Base-by-base conservation (phyloP, 2,797 vertebrate species). In the Heterohyrax brucei region DNA sequence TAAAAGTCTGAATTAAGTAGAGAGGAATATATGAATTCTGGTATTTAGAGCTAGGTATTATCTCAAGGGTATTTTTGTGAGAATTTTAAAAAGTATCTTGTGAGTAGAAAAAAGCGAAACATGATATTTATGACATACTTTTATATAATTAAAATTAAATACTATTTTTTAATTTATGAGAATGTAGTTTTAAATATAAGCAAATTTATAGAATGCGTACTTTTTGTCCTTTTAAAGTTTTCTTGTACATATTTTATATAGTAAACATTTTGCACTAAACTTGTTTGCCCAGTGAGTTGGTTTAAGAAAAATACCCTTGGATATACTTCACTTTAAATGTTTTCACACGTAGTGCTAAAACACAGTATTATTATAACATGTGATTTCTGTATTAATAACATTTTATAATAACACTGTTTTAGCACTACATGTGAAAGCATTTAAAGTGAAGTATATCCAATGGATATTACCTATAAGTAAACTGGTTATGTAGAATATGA, bases 71-170 rank as follows among this genome's bases (percentile, higher is more conserved):
- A 48, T 46, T 96, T 96, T 77, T 73, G 7, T 89, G 30, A 73
- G 28, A 33, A 81, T 95, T 88, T 81, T 56, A 33, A 96, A 95
- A 92, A 80, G 21, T 79, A 62, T 87, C n/a, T 48, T 86, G 64
- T 72, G 33, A 59, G 21, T 78, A 7, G 84, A 75, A 91, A 82
- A 92, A 96, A 53, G 6, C 82, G 66, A 80, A 81, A 89, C 90
- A 0, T 87, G 89, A 68, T 86, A 89, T 92, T 90, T 95, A 72
- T 24, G 94, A 59, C 9, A 7, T 73, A 12, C 70, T 96, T 77
- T 91, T 39, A 50, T 90, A 88, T 96, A 93, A 72, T 95, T 46
- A 26, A 94, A 86, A 73, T 76, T 89, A 94, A 93, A 95, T 91
- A 82, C 72, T 81, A 33, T 48, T 50, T 72, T 83, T 84, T 76